These are phyloP conservation scores for Camponotus vicinus DNA, from an alignment of 1,140 invertebrate species.

Conservation along the genomic window DNA sequence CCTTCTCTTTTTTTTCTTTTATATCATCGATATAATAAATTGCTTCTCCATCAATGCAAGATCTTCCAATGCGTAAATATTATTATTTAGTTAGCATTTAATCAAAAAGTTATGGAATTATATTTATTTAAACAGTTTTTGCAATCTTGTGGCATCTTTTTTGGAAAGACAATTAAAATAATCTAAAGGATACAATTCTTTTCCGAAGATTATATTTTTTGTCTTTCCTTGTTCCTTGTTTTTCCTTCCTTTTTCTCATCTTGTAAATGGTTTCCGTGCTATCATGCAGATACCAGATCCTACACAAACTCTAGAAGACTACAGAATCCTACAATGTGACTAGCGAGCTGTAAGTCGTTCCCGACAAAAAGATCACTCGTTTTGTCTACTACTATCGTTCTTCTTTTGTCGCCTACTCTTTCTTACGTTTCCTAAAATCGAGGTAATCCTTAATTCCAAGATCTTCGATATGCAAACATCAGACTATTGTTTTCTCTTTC, in stretches of 20 bases:
- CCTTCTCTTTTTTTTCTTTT: neutral
- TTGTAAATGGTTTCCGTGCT: constrained; percentile 73
- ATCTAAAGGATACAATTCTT: constrained; percentile 12
- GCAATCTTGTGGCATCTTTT: neutral
- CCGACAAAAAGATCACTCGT: constrained; percentile 70
- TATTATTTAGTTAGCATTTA: neutral
- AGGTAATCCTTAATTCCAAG: constrained; percentile 41
- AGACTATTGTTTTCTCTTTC: constrained; percentile 31
- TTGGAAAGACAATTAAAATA: constrained; percentile 18
- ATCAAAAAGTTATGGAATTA: neutral
- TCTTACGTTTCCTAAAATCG: neutral
- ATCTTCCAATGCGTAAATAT: neutral
- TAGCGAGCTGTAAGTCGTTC: constrained; percentile 74
- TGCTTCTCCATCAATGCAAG: neutral
- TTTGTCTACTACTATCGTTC: constrained; percentile 53
- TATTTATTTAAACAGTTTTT: neutral
- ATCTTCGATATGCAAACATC: constrained; percentile 48
- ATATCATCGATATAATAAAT: neutral
- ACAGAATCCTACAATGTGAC: constrained; percentile 73
- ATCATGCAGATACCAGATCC: constrained; percentile 55
- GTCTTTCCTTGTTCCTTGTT: neutral
- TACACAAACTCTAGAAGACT: constrained; percentile 52
- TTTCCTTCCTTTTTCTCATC: constrained; percentile 55
- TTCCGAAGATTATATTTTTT: constrained; percentile 9
- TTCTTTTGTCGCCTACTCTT: constrained; percentile 12